Percentiles rank a stretch among this genome's conserved stretches.
These are phyloP conservation scores for Synanthedon tipuliformis DNA, from an alignment of 2,888 invertebrate species.

Conservation along the genomic window DNA sequence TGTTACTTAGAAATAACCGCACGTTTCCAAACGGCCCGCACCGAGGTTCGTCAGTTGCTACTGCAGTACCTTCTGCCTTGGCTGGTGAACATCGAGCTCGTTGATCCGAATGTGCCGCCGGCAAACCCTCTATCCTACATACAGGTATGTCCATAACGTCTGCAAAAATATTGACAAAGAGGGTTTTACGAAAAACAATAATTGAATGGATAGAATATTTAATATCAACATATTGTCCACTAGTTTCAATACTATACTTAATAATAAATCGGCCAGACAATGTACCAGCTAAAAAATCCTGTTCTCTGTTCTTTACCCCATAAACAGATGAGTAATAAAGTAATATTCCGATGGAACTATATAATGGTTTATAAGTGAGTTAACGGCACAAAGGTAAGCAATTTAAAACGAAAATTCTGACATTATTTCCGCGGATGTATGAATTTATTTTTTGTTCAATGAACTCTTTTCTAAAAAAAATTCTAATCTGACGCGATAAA, in stretches of 20 bases:
- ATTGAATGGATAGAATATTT: background rate
- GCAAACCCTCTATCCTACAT: constrained; percentile 86
- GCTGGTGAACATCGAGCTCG: constrained; percentile 98
- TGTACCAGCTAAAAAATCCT: too few relatives aligned
- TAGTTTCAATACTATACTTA: background rate
- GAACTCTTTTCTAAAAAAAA: too few relatives aligned
- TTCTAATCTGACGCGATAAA: too few relatives aligned
- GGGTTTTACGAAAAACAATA: background rate
- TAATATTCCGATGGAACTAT: too few relatives aligned
- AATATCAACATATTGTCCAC: background rate
- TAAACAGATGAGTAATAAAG: too few relatives aligned
- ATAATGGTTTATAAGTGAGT: too few relatives aligned
- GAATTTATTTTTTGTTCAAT: too few relatives aligned
- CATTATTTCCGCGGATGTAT: too few relatives aligned
- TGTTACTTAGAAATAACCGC: constrained; percentile 88
- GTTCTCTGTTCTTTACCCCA: too few relatives aligned
- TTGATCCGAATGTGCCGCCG: constrained; percentile 96
- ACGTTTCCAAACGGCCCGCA: constrained; percentile 94
- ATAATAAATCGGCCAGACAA: too few relatives aligned
- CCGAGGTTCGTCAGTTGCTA: constrained; percentile 90
- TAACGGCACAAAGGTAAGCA: too few relatives aligned
- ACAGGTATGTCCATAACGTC: constrained; percentile 70
- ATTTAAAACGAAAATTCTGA: too few relatives aligned
- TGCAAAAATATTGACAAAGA: background rate
- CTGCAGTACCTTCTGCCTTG: constrained; percentile 95